Percentiles rank a stretch among this genome's conserved stretches.
These are phyloP conservation scores for Vanessa atalanta DNA, from an alignment of 1,140 invertebrate species.

Conservation along the genomic window DNA sequence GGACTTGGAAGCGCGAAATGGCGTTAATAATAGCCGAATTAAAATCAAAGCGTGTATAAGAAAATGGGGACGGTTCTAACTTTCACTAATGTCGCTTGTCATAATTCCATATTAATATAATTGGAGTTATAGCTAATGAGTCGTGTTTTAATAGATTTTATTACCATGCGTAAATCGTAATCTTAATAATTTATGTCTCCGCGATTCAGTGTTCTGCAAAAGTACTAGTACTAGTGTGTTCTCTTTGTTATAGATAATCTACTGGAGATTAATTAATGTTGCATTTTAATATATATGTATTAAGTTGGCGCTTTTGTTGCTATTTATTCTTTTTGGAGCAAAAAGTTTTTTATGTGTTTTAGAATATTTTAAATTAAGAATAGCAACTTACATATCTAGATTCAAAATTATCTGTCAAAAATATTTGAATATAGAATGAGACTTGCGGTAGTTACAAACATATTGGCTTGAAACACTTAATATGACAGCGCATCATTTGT, in stretches of 20 bases:
- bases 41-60: constrained; percentile 41
- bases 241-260: not conserved
- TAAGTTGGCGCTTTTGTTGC: not conserved
- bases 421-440: no score
- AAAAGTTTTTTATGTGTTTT: no score
- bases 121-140: constrained; percentile 17
- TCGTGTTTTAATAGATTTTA: constrained; percentile 19
- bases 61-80: constrained; percentile 6
- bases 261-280: not conserved
- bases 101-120: constrained; percentile 34
- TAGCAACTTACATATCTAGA: no score
- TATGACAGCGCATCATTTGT: no score
- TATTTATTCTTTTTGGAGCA: not conserved
- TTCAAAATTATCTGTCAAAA: no score
- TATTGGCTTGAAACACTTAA: no score
- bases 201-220: not conserved
- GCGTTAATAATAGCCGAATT: constrained; percentile 54
- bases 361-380: no score
- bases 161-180: not conserved
- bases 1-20: constrained; percentile 50
- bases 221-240: not conserved
- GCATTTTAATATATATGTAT: not conserved
- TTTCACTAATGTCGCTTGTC: constrained; percentile 18
- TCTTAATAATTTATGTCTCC: not conserved
- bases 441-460: no score